Evolutionary conservation across 2,113 vertebrate genomes (phyloP).

Genomic region (Chloropsis hardwickii): DNA sequence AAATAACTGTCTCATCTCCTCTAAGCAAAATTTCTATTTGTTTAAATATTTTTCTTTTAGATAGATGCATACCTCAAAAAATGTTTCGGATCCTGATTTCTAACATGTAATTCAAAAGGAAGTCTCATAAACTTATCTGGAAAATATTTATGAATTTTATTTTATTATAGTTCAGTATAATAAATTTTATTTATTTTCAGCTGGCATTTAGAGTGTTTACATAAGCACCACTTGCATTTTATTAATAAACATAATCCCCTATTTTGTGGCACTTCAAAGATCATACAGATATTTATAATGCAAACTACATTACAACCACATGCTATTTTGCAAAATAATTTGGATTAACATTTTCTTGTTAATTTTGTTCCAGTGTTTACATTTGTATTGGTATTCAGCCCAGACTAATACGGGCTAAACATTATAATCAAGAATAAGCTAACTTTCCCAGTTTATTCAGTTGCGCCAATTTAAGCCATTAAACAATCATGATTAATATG

Average conservation of each 20-base stretch:
- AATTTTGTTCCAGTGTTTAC: background rate
- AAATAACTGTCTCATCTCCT: background rate
- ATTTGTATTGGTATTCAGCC: conserved; percentile 10
- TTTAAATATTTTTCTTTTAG: background rate
- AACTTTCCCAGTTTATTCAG: background rate
- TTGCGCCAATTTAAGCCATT: background rate
- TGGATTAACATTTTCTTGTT: conserved; percentile 6
- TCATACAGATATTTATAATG: background rate
- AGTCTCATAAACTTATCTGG: background rate
- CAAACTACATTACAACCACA: background rate
- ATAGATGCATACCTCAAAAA: background rate
- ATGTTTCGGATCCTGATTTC: background rate
- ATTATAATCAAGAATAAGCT: conserved; percentile 12
- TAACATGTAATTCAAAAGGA: background rate
- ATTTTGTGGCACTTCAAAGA: background rate
- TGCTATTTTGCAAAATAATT: background rate
- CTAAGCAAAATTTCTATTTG: background rate
- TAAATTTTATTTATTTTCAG: background rate
- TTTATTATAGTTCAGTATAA: background rate
- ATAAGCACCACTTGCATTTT: background rate
- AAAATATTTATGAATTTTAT: background rate
- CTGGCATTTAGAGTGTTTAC: background rate
- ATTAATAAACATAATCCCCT: background rate
- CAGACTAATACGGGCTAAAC: conserved; percentile 9
- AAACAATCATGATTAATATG: background rate